A percentile compares a stretch with the other conserved stretches of the same genome.
phyloP scores from a whole-genome alignment of 2,797 vertebrate species.

The Arctocebus calabarensis region DNA sequence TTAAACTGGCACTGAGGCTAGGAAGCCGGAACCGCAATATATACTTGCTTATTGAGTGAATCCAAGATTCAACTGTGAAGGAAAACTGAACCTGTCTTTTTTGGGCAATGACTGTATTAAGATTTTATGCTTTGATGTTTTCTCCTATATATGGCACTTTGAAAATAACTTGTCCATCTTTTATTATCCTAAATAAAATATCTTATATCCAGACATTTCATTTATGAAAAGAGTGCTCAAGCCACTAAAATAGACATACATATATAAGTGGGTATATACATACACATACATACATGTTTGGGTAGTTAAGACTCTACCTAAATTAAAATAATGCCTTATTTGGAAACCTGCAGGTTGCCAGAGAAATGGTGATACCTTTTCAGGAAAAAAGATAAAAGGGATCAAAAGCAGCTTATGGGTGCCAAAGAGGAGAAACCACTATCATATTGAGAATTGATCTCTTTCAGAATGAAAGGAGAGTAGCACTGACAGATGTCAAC shows the following conservation, averaged over 20 bases:
- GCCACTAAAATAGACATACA: conserved; percentile 21
- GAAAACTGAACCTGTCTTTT: not conserved
- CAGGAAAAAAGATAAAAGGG: conserved; percentile 64
- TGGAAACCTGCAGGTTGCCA: conserved; percentile 47
- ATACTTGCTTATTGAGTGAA: conserved; percentile 14
- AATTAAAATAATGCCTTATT: conserved; percentile 58
- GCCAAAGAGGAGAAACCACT: conserved; percentile 67
- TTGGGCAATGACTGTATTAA: not conserved
- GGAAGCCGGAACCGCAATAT: conserved; percentile 37
- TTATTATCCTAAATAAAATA: conserved; percentile 48
- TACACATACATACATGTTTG: not conserved
- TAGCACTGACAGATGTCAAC: conserved; percentile 67
- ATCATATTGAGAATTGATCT: conserved; percentile 69
- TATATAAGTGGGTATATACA: too few relatives aligned
- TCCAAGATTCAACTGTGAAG: not conserved
- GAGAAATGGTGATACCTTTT: conserved; percentile 53
- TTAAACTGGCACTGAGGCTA: not conserved
- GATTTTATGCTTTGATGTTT: not conserved
- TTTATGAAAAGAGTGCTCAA: conserved; percentile 56
- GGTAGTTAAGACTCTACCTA: not conserved
- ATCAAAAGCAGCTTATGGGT: conserved; percentile 69
- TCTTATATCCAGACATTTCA: conserved; percentile 5
- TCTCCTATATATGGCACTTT: not conserved
- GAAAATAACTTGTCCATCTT: conserved; percentile 23
- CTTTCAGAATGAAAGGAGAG: conserved; percentile 67